Conservation (phyloP, 37 sponge, comb jelly and placozoan genomes). For the Chondrilla cf. caribensis region DNA sequence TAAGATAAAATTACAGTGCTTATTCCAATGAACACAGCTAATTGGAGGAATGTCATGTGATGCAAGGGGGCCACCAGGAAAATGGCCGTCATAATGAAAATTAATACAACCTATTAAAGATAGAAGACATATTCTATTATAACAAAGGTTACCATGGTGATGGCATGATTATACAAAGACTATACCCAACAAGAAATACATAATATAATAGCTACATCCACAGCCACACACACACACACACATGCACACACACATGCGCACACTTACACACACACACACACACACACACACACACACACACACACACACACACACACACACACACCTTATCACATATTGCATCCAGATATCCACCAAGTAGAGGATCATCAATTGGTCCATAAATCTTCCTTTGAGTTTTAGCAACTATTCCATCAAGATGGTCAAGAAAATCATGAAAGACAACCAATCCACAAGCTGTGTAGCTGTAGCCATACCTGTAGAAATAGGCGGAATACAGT, state of each 20-base stretch:
- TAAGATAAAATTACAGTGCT: neutral
- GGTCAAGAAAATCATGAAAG: constrained; percentile 42
- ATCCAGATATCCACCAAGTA: constrained; percentile 44
- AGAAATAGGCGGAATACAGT: neutral
- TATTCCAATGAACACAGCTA: neutral
- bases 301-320: constrained; percentile 6
- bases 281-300: neutral
- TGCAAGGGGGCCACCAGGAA: neutral
- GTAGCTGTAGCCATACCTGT: neutral
- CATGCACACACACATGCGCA: constrained; percentile 17
- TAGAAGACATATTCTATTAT: neutral
- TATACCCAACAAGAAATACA: no score
- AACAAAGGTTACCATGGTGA: no score
- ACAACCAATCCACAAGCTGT: constrained; percentile 19
- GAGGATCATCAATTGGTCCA: constrained; percentile 28
- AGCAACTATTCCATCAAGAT: constrained; percentile 48
- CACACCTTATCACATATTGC: constrained; percentile 43
- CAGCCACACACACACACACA: neutral
- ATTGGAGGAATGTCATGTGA: constrained; percentile 1
- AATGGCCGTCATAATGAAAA: constrained; percentile 5
- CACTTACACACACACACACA: constrained; percentile 2
- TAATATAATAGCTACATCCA: no score
- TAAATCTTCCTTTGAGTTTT: constrained; percentile 19
- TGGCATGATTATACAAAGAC: no score
- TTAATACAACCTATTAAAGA: constrained; percentile 20